Conservation (phyloP, 2,797 vertebrate genomes). For the Mormyrops attenuatus region DNA sequence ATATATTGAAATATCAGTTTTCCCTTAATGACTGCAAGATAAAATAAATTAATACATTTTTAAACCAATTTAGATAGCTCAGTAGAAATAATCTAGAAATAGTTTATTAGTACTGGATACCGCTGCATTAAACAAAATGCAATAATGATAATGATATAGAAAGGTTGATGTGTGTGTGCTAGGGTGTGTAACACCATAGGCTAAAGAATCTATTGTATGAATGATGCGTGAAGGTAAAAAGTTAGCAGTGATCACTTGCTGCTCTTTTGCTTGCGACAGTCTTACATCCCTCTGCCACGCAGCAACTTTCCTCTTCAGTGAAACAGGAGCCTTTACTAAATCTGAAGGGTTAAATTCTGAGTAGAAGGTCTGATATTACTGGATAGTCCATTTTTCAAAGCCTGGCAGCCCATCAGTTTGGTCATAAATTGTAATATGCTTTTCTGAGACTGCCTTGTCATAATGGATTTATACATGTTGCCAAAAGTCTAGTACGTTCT, state of each 20-base stretch:
- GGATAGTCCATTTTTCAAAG: conserved; percentile 45
- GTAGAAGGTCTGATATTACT: conserved; percentile 43
- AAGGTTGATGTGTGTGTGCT: not conserved
- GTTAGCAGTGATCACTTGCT: not conserved
- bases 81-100: not conserved
- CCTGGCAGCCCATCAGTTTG: conserved; percentile 15
- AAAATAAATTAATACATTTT: not conserved
- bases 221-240: not conserved
- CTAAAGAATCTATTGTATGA: not conserved
- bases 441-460: not conserved
- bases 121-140: not conserved
- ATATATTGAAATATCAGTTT: not conserved
- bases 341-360: not conserved
- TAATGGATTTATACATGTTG: not conserved
- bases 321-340: not conserved
- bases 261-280: not conserved
- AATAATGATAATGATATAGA: not conserved
- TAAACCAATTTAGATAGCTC: not conserved
- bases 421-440: conserved; percentile 32
- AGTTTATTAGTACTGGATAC: not conserved
- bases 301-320: not conserved
- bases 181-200: not conserved
- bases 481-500: not conserved
- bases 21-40: not conserved
- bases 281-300: not conserved